These are phyloP conservation scores for Pituophis catenifer DNA, from an alignment of 2,113 vertebrate genomes.

Conservation along the genomic window DNA sequence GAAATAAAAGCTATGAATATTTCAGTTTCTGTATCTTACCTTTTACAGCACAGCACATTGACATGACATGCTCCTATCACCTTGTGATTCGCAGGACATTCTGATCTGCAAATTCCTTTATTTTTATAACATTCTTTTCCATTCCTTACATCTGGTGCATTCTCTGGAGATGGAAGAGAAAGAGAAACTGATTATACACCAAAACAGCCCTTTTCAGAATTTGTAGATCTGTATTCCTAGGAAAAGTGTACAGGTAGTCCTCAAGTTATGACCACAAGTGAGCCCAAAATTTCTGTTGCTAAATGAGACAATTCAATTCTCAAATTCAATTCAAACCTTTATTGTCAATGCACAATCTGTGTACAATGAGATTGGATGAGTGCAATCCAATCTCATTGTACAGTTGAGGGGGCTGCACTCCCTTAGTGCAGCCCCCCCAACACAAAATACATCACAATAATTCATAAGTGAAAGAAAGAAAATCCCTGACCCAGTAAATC, in stretches of 20 bases:
- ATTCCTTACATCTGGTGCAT: background rate
- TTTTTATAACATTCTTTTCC: background rate
- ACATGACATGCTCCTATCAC: background rate
- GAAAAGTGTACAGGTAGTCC: background rate
- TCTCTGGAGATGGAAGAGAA: background rate
- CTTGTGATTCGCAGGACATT: background rate
- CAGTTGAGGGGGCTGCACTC: too few species aligned
- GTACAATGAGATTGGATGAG: too few species aligned
- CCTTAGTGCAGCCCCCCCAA: too few species aligned
- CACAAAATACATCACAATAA: too few species aligned
- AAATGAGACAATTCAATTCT: too few species aligned
- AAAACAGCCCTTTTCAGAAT: background rate
- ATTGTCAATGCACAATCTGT: too few species aligned
- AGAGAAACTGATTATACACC: background rate
- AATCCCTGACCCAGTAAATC: too few species aligned
- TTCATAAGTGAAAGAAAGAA: too few species aligned
- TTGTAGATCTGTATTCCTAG: background rate
- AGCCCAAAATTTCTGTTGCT: background rate
- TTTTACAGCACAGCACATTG: background rate
- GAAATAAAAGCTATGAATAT: background rate
- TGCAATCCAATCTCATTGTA: too few species aligned
- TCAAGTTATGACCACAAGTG: too few species aligned
- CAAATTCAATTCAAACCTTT: too few species aligned
- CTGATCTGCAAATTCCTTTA: background rate
- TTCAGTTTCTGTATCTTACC: background rate